Conservation (phyloP, 2,888 invertebrate species). For the Agriopis aurantiaria region DNA sequence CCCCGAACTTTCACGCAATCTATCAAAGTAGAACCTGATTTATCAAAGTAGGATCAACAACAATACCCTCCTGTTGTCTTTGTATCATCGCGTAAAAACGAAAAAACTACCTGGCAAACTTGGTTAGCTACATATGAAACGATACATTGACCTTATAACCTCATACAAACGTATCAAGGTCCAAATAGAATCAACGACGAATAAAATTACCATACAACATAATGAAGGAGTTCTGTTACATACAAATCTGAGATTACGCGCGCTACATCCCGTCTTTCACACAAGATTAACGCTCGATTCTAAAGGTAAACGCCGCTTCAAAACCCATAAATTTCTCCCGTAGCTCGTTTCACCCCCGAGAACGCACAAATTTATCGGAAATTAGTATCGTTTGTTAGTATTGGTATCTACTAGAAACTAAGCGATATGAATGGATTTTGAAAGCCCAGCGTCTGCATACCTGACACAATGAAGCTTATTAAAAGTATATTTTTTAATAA, state of each 20-base stretch:
- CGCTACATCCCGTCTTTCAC: slow-evolving; percentile 75
- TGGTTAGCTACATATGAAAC: neutral
- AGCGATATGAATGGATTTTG: slow-evolving; percentile 28
- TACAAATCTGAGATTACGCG: slow-evolving; percentile 58
- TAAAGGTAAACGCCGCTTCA: slow-evolving; percentile 79
- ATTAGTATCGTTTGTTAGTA: no score
- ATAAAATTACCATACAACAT: slow-evolving; percentile 36
- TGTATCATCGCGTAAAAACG: neutral
- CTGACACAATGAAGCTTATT: neutral
- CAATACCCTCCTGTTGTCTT: no score
- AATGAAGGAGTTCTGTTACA: slow-evolving; percentile 42
- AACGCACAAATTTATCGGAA: slow-evolving; percentile 82
- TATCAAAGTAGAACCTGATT: no score
- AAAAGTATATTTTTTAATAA: no score
- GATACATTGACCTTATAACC: slow-evolving; percentile 14
- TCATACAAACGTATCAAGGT: slow-evolving; percentile 11
- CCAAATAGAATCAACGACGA: slow-evolving; percentile 15
- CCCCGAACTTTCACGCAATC: no score
- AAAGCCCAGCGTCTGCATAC: neutral
- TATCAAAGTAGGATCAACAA: no score
- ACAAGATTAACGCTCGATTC: slow-evolving; percentile 84
- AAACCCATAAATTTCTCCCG: slow-evolving; percentile 79
- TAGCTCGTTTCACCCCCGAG: slow-evolving; percentile 78
- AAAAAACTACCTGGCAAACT: neutral
- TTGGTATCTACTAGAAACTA: slow-evolving; percentile 55